Conservation (phyloP, 2,113 vertebrate species). For the Saccopteryx leptura region DNA sequence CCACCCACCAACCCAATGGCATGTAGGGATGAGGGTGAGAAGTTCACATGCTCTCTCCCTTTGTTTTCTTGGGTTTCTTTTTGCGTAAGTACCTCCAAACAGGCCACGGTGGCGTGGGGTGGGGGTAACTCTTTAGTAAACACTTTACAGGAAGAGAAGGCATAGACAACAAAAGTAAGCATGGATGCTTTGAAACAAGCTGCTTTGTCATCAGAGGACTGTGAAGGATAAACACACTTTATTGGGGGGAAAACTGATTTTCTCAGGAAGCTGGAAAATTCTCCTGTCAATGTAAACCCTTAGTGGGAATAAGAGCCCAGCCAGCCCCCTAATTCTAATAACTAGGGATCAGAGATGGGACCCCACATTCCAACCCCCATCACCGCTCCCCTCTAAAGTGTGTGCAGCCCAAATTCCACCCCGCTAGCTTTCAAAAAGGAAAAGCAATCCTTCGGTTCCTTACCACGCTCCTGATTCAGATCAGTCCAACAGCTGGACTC, state of each 20-base stretch:
- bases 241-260: neutral
- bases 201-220: neutral
- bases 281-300: neutral
- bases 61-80: slow-evolving; percentile 60
- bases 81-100: neutral
- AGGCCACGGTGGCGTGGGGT: neutral
- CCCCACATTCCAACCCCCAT: neutral
- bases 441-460: neutral
- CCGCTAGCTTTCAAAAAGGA: neutral
- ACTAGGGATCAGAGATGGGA: neutral
- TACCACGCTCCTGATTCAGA: neutral
- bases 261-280: slow-evolving; percentile 26
- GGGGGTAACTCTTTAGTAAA: neutral
- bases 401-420: neutral
- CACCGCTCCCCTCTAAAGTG: too few relatives aligned
- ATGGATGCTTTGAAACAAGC: neutral
- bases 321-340: neutral
- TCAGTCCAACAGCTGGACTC: neutral
- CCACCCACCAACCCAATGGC: slow-evolving; percentile 82
- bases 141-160: neutral
- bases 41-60: slow-evolving; percentile 79
- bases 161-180: neutral
- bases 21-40: slow-evolving; percentile 71
- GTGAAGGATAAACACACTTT: neutral
- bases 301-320: neutral